These are phyloP conservation scores for Dufourea novaeangliae DNA, from an alignment of 1,140 invertebrate genomes.

Conservation along the genomic window DNA sequence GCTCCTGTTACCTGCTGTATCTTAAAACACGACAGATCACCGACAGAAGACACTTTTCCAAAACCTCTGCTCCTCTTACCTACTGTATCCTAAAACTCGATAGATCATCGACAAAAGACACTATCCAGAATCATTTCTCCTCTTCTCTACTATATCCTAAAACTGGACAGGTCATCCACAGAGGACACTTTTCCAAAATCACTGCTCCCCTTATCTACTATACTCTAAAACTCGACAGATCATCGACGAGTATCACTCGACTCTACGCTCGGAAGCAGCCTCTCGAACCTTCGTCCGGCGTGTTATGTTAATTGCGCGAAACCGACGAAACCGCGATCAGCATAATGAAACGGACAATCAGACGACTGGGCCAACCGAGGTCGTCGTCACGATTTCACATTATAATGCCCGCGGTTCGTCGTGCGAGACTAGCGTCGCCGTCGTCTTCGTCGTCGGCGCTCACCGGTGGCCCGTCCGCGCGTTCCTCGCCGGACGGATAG, in stretches of 20 bases:
- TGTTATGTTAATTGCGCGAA: slow-evolving; percentile 65
- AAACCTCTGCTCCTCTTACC: too few relatives aligned
- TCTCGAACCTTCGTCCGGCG: slow-evolving; percentile 8
- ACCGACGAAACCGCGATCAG: slow-evolving; percentile 65
- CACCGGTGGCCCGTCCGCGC: slow-evolving; percentile 55
- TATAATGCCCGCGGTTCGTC: slow-evolving; percentile 54
- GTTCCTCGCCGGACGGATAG: slow-evolving; percentile 58
- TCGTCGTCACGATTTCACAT: slow-evolving; percentile 68
- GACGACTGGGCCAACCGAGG: background rate
- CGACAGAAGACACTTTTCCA: too few relatives aligned
- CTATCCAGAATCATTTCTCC: too few relatives aligned
- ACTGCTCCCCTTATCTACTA: too few relatives aligned
- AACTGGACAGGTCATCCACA: too few relatives aligned
- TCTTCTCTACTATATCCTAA: too few relatives aligned
- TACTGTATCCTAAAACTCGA: too few relatives aligned
- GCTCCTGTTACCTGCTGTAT: too few relatives aligned
- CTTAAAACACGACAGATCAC: too few relatives aligned
- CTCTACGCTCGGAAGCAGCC: background rate
- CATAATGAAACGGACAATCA: slow-evolving; percentile 69
- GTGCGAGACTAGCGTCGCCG: slow-evolving; percentile 46
- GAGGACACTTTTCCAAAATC: too few relatives aligned
- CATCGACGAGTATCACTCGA: background rate
- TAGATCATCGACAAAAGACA: too few relatives aligned
- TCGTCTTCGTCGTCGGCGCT: slow-evolving; percentile 42
- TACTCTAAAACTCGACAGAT: too few relatives aligned